Conservation (phyloP, 2,113 vertebrate genomes). For the Elgaria multicarinata region DNA sequence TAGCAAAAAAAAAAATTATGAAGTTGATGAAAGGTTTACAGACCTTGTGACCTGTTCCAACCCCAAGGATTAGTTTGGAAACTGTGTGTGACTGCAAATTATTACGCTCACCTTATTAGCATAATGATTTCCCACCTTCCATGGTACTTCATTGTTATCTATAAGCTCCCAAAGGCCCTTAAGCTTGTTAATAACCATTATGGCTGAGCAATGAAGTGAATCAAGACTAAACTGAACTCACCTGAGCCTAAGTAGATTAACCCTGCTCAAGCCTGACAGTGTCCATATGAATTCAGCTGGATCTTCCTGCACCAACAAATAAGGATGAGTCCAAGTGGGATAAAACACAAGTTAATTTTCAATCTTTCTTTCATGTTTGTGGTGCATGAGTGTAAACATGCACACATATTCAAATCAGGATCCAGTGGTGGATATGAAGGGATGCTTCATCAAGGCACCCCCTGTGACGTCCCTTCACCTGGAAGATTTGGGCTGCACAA, state of each 20-base stretch:
- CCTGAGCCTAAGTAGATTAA: constrained; percentile 98
- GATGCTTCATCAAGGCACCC: background rate
- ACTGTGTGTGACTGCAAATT: constrained; percentile 86
- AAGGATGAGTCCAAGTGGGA: constrained; percentile 30
- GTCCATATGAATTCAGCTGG: constrained; percentile 68
- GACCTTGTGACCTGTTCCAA: constrained; percentile 83
- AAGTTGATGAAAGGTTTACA: constrained; percentile 77
- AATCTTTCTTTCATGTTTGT: background rate
- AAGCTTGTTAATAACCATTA: constrained; percentile 99
- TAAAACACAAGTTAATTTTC: background rate
- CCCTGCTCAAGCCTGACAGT: constrained; percentile 75
- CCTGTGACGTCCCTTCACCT: background rate
- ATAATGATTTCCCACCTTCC: constrained; percentile 92
- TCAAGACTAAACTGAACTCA: constrained; percentile 96
- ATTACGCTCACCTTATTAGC: constrained; percentile 90
- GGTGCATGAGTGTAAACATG: no score
- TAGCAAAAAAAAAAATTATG: constrained; percentile 55
- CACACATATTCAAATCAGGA: no score
- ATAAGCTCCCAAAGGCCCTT: constrained; percentile 94
- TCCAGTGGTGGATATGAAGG: background rate
- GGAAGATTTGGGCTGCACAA: background rate
- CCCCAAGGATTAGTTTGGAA: constrained; percentile 87
- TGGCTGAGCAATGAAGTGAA: constrained; percentile 95
- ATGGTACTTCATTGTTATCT: constrained; percentile 85
- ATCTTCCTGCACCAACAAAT: constrained; percentile 65